A percentile compares a stretch with the other conserved stretches of the same genome.
Conservation (phyloP, 2,797 vertebrate genomes). For the Orestias chungarensis region DNA sequence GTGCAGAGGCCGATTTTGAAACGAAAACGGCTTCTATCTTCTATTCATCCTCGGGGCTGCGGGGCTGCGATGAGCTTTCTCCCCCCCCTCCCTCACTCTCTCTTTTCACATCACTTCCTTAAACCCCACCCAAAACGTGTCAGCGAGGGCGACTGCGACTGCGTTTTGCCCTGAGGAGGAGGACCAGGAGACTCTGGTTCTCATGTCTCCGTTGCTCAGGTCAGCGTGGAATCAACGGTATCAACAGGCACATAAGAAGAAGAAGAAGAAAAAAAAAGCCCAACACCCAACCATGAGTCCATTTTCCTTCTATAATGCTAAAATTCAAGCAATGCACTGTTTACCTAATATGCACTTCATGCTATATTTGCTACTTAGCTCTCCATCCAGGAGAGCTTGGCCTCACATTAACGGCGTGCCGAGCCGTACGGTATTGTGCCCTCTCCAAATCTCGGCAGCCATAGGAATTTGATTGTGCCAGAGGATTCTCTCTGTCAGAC, state of each 20-base stretch:
- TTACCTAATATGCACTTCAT: slow-evolving; percentile 63
- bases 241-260: slow-evolving; percentile 41
- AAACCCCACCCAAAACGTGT: slow-evolving; percentile 77
- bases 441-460: slow-evolving; percentile 77
- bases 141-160: slow-evolving; percentile 64
- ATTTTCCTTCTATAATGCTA: slow-evolving; percentile 4
- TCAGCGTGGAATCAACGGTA: slow-evolving; percentile 61
- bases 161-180: slow-evolving; percentile 49
- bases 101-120: slow-evolving; percentile 71
- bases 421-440: slow-evolving; percentile 66
- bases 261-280: slow-evolving; percentile 4
- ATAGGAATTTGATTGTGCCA: slow-evolving; percentile 82
- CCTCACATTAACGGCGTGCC: slow-evolving; percentile 70
- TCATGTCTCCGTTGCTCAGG: slow-evolving; percentile 47
- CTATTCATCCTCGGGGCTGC: slow-evolving; percentile 74
- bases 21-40: slow-evolving; percentile 77
- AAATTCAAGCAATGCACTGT: slow-evolving; percentile 40
- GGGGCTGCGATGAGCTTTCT: slow-evolving; percentile 66
- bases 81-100: slow-evolving; percentile 68
- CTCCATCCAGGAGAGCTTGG: slow-evolving; percentile 54
- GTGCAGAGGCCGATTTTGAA: slow-evolving; percentile 78
- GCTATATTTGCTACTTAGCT: slow-evolving; percentile 64
- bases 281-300: not conserved
- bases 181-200: slow-evolving; percentile 29
- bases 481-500: slow-evolving; percentile 83